Evolutionary conservation across 1,140 invertebrate species (phyloP), one percentile per base, ranked within the genome.

Genomic region (Euschistus heros): DNA sequence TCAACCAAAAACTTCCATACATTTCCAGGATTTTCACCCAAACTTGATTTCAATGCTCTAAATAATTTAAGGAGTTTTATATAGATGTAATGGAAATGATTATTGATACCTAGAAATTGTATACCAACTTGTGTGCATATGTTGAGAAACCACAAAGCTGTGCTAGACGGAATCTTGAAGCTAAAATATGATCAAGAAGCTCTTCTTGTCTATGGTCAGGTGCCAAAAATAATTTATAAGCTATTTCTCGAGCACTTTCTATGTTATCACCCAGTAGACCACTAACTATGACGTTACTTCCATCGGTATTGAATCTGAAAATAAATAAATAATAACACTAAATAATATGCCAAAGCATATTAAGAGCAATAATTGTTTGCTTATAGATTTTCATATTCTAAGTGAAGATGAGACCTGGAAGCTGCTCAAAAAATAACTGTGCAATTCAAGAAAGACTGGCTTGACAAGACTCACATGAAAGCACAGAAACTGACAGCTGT

Each of bases 191-290:
- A 60, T 79, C 73, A 2, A 98, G 78, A 15, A 94, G 74, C 55
- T 81, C 73, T 71, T 92, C 87, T 76, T 97, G 94, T 0, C 83
- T 77, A 8, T 76, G 68, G 71, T 93, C 87, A 0, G 91, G 89
- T 68, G 87, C 81, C 24, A 97, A 78, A 77, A 86, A 98, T 61
- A 94, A 80, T 70, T 86, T 85, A 75, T 96, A 97, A 0, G 91
- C 90, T 15, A 86, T 84, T 80, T 98, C 94, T 67, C 95, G 77
- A n/a, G 88, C 84, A 46, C 83, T 68, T 52, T 86, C 84, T 75
- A 89, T 86, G 3, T 80, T 77, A 75, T 96, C 92, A n/a, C 86
- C 85, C 75, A 87, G 87, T 22, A 94, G 78, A 30, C 89, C 87
- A 66, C 82, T 84, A 17, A 96, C 82, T 18, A 87, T 74, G 50